Evolutionary conservation across 2,113 vertebrate species (phyloP).

Genomic region (Dromiciops gliroides): DNA sequence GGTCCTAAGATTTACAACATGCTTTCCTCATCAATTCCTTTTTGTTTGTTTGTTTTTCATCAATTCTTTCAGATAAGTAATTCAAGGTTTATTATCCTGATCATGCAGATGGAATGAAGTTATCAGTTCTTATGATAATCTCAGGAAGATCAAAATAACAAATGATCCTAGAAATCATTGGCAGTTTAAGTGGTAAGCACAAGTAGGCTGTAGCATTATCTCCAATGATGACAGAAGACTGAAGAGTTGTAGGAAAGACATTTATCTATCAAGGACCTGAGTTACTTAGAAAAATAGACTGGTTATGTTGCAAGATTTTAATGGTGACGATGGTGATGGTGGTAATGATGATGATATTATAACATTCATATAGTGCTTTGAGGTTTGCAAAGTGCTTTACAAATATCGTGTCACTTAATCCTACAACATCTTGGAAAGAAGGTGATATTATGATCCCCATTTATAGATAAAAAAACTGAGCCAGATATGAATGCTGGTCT

Average conservation of each 20-base stretch:
- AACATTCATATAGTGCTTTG: neutral
- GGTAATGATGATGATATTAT: neutral
- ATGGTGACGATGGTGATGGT: neutral
- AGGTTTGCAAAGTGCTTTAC: neutral
- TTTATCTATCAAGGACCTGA: neutral
- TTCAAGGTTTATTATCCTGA: neutral
- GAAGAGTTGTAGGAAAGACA: neutral
- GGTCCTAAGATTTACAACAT: neutral
- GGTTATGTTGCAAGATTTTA: neutral
- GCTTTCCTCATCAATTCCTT: too few species aligned
- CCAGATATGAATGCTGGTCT: too few species aligned
- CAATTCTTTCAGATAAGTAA: neutral
- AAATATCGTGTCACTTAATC: neutral
- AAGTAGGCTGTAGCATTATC: neutral
- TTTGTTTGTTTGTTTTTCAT: too few species aligned
- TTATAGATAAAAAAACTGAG: too few species aligned
- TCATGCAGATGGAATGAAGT: neutral
- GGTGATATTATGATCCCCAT: neutral
- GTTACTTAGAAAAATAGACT: neutral
- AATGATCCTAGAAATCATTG: neutral
- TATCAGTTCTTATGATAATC: neutral
- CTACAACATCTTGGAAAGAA: neutral
- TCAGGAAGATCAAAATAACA: neutral
- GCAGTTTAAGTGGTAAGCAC: neutral
- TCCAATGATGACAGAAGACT: neutral